Evolutionary conservation across 2,888 invertebrate genomes (phyloP), one percentile per base, ranked within the genome.

Genomic region (Platynereis dumerilii): DNA sequence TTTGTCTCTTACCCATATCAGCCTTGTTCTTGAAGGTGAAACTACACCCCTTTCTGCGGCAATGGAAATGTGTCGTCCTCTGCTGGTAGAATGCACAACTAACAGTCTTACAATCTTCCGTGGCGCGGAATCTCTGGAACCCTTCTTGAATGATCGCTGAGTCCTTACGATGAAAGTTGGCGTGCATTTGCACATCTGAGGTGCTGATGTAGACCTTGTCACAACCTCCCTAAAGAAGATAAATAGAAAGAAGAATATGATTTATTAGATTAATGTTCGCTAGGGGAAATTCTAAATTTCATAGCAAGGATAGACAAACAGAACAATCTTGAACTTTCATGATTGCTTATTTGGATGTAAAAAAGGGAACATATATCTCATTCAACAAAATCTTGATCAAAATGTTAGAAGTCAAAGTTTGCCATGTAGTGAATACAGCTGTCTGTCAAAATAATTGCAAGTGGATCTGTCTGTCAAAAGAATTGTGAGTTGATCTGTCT

Each of bases 131-230:
- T 75, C 98, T 88, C 80, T 96, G 96, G 86, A 98, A 98, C 0
- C 98, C 98, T 84, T 97, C 97, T 80, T 96, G 95, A 64, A 96
- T 93, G 76, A 98, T 97, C 22, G 96, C 96, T 0, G 95, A 94
- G 84, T 97, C 96, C 83, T 98, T 98, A 64, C 96, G 90, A 84
- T 98, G 98, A 84, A 96, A 97, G 86, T 97, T 97, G 2, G 97
- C 96, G 85, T 98, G 98, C 97, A 97, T 97, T 86, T 98, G 97
- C 2, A 98, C 97, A 85, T 98, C 98, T 58, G 96, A 96, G 2
- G 98, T 98, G 77, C 96, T 96, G 81, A 98, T 96, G 87, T 98
- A 98, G 0, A 96, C 94, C 87, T 96, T 96, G 77, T 86, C 86
- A 79, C 87, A 87, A 74, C 86, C 86, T 69, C 86, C 85, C 87